Conservation (phyloP, 2,113 vertebrate species). For the Pangasianodon hypophthalmus region DNA sequence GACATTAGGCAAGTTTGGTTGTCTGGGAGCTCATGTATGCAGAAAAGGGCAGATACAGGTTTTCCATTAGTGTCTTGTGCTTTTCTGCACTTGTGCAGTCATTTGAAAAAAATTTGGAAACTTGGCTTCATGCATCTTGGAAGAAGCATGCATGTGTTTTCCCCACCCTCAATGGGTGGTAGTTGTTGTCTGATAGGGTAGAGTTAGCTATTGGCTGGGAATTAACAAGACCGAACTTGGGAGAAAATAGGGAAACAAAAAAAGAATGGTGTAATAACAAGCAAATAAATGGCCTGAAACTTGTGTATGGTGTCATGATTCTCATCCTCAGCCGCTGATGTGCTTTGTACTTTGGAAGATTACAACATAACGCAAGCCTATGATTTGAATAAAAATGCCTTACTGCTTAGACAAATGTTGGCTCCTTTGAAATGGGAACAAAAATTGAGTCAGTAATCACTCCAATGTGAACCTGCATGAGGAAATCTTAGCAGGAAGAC, state of each 20-base stretch:
- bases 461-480: constrained; percentile 1
- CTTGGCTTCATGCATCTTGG: background rate
- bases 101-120: background rate
- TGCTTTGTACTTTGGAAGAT: constrained; percentile 4
- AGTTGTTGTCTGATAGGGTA: background rate
- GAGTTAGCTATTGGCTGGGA: background rate
- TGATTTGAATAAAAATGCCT: constrained; percentile 14
- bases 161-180: background rate
- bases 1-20: background rate
- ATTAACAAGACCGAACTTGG: background rate
- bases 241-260: background rate
- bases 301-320: background rate
- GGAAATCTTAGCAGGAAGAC: constrained; percentile 16
- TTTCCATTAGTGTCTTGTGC: background rate
- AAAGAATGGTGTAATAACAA: background rate
- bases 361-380: background rate
- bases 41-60: background rate
- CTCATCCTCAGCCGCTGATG: background rate
- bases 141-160: background rate
- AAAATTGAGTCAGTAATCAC: constrained; percentile 4
- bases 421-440: constrained; percentile 1
- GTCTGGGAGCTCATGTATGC: background rate
- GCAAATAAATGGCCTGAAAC: background rate
- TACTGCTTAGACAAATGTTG: background rate
- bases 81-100: background rate